These are phyloP conservation scores for Nannospalax galili DNA, from an alignment of 2,113 vertebrate species.

Conservation along the genomic window DNA sequence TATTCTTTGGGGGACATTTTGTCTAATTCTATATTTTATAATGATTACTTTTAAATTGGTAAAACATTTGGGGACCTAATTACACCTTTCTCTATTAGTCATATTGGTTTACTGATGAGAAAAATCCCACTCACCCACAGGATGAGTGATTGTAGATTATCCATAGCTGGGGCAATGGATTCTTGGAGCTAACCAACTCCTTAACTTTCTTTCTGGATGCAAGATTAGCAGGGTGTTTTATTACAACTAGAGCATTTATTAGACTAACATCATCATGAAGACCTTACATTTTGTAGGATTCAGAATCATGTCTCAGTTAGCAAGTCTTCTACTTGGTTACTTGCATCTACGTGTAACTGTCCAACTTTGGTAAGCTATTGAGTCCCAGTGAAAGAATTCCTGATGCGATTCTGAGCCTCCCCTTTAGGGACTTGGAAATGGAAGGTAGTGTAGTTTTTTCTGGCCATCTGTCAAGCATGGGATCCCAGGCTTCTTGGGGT, in stretches of 20 bases:
- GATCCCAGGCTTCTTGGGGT: slow-evolving; percentile 85
- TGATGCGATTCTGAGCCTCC: neutral
- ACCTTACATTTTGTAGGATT: neutral
- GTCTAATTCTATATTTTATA: neutral
- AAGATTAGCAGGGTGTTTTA: neutral
- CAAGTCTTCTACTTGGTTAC: neutral
- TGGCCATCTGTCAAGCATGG: slow-evolving; percentile 32
- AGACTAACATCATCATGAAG: neutral
- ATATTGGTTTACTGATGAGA: neutral
- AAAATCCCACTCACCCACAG: neutral
- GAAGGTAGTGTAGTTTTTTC: slow-evolving; percentile 11
- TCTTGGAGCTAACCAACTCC: neutral
- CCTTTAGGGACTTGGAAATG: slow-evolving; percentile 74
- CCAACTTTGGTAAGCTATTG: neutral
- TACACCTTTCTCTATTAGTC: neutral
- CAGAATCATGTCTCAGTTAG: neutral
- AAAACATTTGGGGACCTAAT: neutral
- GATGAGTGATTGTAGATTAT: neutral
- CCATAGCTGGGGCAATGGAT: neutral
- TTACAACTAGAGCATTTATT: neutral
- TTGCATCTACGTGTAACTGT: neutral
- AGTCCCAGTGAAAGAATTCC: neutral
- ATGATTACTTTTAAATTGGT: slow-evolving; percentile 2
- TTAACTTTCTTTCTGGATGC: neutral
- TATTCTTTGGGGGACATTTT: neutral